Evolutionary conservation across 1,140 invertebrate species (phyloP), one percentile per base, ranked within the genome.

Genomic region (Hormaphis cornu): DNA sequence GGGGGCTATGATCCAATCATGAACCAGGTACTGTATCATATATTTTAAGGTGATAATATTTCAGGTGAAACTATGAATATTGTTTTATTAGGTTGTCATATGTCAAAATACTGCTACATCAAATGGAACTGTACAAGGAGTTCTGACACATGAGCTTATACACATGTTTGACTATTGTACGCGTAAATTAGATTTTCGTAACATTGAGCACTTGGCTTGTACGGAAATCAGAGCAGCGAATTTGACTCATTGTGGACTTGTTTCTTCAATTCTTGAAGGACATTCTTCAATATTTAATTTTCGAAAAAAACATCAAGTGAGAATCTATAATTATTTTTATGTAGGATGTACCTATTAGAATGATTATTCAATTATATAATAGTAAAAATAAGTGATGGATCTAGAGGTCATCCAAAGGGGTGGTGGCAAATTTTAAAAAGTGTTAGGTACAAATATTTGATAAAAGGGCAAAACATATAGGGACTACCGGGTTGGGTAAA

Each of bases 81-180:
- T 35, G 10, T n/a, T 22, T 74, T 75, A 80, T 16, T 77, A 95
- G 86, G 86, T 97, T 71, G 87, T 98, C 8, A 82, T 97, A 12
- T 98, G 94, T 75, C 90, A 96, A 77, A 97, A 98, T 82, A 84
- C 85, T 56, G 84, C 85, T 16, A 81, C 74, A 52, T 81, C 78
- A 42, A 78, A 85, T 77, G 83, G 83, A 6, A 81, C 85, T 74
- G 84, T 93, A 1, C 87, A 89, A 77, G 86, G 86, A 70, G 87
- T 93, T 8, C 76, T 98, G 4, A 84, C 87, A 1, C 95, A 98
- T 78, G 95, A 98, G 80, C 84, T 98, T 82, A 87, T 97, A 46
- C 95, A 98, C 78, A 96, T 97, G 90, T 97, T 95, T 78, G 95
- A 98, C 78, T 90, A 87, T 75, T 98, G 95, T 78, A 83, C 85